phyloP scores from a whole-genome alignment of 2,113 vertebrate genomes.

The Dromiciops gliroides region DNA sequence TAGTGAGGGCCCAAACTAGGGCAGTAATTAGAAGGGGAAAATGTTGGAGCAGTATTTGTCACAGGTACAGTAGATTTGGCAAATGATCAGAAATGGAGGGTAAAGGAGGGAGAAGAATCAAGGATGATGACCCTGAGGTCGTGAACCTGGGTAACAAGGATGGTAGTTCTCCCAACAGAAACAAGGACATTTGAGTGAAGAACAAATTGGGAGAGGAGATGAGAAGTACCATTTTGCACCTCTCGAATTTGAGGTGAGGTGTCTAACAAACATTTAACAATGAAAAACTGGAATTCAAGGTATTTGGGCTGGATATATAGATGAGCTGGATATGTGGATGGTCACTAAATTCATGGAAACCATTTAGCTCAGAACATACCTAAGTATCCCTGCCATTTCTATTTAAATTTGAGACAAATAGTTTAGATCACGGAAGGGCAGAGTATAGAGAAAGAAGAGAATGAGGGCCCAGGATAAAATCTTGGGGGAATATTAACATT shows the following conservation, averaged over 20 bases:
- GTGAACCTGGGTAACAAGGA: background rate
- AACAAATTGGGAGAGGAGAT: background rate
- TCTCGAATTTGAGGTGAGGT: background rate
- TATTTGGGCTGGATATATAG: background rate
- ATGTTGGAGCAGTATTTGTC: background rate
- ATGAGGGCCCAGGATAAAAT: background rate
- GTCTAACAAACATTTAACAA: background rate
- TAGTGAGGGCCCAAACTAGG: background rate
- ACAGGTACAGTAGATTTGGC: background rate
- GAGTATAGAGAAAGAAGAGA: background rate
- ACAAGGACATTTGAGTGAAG: background rate
- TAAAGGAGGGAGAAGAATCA: background rate
- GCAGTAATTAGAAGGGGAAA: background rate
- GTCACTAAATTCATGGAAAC: background rate
- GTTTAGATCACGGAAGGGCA: background rate
- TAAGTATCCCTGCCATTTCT: background rate
- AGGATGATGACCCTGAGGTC: background rate
- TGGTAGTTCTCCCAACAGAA: background rate
- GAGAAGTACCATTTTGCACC: background rate
- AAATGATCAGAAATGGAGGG: background rate
- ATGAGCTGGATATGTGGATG: no score
- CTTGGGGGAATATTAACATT: background rate
- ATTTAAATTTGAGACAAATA: background rate
- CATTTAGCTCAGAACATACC: background rate
- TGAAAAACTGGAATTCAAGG: background rate